phyloP scores from a whole-genome alignment of 2,888 invertebrate genomes.

The Gortyna flavago region DNA sequence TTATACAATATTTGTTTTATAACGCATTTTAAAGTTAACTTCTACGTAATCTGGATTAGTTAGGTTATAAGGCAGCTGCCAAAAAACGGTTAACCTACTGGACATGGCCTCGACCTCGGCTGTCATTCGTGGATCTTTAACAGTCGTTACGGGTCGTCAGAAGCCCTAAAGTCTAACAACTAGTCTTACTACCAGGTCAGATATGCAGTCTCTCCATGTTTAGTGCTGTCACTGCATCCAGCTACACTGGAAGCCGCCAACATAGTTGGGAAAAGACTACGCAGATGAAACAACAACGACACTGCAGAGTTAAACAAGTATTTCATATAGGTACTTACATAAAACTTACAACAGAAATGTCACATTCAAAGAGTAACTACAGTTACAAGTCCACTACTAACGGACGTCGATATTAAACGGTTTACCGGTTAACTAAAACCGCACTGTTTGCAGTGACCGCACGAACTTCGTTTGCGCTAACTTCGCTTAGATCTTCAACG shows the following conservation, averaged over 20 bases:
- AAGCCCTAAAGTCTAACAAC: no score
- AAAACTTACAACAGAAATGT: neutral
- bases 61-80: no score
- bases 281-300: neutral
- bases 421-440: conserved; percentile 22
- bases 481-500: conserved; percentile 38
- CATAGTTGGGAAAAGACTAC: neutral
- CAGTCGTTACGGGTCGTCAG: no score
- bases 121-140: no score
- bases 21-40: no score
- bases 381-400: no score
- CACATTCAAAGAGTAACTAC: neutral
- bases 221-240: neutral
- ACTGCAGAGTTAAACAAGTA: neutral
- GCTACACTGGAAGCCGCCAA: neutral
- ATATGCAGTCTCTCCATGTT: neutral
- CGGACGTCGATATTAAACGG: conserved; percentile 38
- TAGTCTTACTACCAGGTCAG: no score
- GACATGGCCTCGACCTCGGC: no score
- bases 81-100: no score
- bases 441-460: conserved; percentile 48
- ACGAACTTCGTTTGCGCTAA: conserved; percentile 40
- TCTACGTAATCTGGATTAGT: no score
- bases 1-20: no score
- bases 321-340: neutral